Base-by-base conservation (phyloP, 2,113 vertebrate genomes). In the Podilymbus podiceps region DNA sequence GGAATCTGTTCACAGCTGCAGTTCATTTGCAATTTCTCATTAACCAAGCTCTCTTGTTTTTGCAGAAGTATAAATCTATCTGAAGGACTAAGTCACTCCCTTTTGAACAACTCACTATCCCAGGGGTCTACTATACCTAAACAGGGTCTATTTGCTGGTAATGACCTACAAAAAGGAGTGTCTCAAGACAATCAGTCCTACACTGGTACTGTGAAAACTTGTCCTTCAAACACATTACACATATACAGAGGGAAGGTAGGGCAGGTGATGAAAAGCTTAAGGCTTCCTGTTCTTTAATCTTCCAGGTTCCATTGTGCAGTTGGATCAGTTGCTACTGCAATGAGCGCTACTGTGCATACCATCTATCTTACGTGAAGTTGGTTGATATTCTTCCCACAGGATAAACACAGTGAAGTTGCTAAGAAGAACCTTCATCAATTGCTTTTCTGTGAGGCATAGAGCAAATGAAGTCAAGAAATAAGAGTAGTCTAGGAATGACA, bases 401-500 rank as follows among this genome's bases (percentile, higher is more conserved):
- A 74, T 50, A 91, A 94, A 77, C 58, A 94, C 58, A 80, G 74
- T 56, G 58, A 90, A 63, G 84, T 24, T 80, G 64, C 69, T 1
- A 91, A 27, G 55, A 92, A 94, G 64, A 89, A 89, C 50, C 27
- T 86, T 86, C 82, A 74, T 83, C 86, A 79, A 80, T 1, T 60
- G 42, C 55, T 90, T 42, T 95, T 95, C 85, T 93, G 84, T n/a
- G 76, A 96, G 72, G 85, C 59, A 92, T 0, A 88, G 67, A 86
- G 78, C 46, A 88, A 93, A 96, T 52, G 49, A 75, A 95, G 69
- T 81, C 76, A 92, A 23, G 67, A 82, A 90, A n/a, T 44, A 75
- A 64, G 14, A 93, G 63, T 12, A 93, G 20, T 23, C 28, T 49
- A 90, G 19, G 75, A 93, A 90, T n/a, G 31, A 86, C 47, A 86